phyloP scores from a whole-genome alignment of 2,113 vertebrate species.

The Neogobius melanostomus region DNA sequence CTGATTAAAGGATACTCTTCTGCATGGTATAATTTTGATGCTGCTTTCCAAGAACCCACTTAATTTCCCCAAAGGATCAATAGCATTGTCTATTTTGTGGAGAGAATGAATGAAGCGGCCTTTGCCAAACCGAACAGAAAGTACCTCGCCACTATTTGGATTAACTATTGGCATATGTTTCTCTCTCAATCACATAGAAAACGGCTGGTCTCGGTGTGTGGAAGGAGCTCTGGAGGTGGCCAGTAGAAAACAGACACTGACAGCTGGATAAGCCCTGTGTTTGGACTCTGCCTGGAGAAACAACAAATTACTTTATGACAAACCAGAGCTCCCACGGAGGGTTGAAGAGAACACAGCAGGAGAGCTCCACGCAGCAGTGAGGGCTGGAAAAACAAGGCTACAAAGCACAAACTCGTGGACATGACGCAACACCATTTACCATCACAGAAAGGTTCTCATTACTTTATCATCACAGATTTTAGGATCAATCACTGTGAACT shows the following conservation, averaged over 20 bases:
- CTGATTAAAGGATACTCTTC: too few relatives aligned
- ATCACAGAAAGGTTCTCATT: neutral
- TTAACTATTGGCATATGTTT: neutral
- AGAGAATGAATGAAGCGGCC: neutral
- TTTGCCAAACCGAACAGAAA: neutral
- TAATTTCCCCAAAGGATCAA: neutral
- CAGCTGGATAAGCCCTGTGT: slow-evolving; percentile 44
- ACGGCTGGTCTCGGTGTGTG: neutral
- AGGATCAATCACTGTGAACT: too few relatives aligned
- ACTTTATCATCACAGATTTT: too few relatives aligned
- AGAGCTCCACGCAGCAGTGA: slow-evolving; percentile 27
- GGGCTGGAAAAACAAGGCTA: slow-evolving; percentile 1
- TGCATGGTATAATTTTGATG: neutral
- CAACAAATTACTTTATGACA: slow-evolving; percentile 54
- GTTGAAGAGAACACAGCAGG: slow-evolving; percentile 26
- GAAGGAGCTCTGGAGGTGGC: slow-evolving; percentile 20
- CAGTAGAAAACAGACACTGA: slow-evolving; percentile 39
- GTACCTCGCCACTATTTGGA: neutral
- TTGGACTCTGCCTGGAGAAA: slow-evolving; percentile 45
- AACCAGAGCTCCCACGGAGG: slow-evolving; percentile 35
- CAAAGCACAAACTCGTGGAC: neutral
- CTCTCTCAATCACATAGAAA: neutral
- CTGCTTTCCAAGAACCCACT: neutral
- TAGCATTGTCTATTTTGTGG: neutral
- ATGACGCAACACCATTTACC: neutral